Base-by-base conservation (phyloP, 35 echinoderm and acorn worm genomes). In the Ophiothrix spiculata region DNA sequence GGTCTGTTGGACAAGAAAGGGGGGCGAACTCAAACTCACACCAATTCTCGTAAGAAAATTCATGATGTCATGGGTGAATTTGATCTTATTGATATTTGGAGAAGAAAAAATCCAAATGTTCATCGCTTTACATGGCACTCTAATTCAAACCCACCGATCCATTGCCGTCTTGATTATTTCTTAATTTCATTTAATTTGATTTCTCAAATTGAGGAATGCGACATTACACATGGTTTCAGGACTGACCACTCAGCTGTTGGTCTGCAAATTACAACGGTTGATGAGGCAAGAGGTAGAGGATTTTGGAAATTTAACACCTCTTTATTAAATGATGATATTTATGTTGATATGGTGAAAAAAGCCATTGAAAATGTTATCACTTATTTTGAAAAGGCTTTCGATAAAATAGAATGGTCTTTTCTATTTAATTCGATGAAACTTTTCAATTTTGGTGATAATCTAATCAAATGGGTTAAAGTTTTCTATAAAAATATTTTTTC, bases 301-400 rank as follows among this genome's bases (percentile, higher is more conserved):
- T 87, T 87, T 79, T 87, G 85, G 85, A 87, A 87, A 49, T 77
- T 80, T 3, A 87, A 87, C 1, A 60, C 32, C 1, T 87, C 40
- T 33, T 25, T 87, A 35, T 79, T 87, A 39, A 39, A 38, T 77
- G 56, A 86, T 39, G 31, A 76, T 77, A 37, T 56, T 16, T 77
- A 87, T 78, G 73, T 76, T 31, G 37, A 54, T 45, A 23, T 21
- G 4, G 63, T 64, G 15, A 87, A 56, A 56, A n/a, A n/a, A n/a
- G n/a, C n/a, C n/a, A n/a, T n/a, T n/a, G n/a, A n/a, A n/a, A n/a
- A n/a, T n/a, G n/a, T n/a, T n/a, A n/a, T n/a, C n/a, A n/a, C n/a
- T n/a, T n/a, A n/a, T n/a, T n/a, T n/a, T n/a, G n/a, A n/a, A n/a
- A n/a, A n/a, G n/a, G n/a, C n/a, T n/a, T n/a, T n/a, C n/a, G n/a